Conservation (phyloP, 1,140 invertebrate species). For the Magallana gigas region DNA sequence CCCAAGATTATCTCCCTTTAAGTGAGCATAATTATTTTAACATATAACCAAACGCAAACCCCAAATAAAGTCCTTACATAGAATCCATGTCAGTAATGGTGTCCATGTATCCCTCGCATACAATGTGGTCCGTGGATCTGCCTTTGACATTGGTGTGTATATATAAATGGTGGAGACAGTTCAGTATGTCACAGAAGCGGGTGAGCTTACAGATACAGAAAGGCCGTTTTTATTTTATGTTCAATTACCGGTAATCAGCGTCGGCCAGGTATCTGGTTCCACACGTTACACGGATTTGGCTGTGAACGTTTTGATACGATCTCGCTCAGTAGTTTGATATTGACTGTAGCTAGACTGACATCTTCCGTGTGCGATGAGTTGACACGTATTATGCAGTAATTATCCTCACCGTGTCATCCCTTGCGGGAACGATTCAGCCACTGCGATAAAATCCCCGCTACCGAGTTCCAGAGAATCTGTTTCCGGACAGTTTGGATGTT, state of each 20-base stretch:
- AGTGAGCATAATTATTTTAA: background rate
- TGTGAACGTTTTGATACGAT: background rate
- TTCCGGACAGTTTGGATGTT: too few species aligned
- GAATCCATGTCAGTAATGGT: too few species aligned
- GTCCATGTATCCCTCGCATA: too few species aligned
- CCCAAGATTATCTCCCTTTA: background rate
- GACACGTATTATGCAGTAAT: background rate
- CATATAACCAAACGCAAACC: background rate
- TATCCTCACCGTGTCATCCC: background rate
- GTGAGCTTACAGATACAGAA: background rate
- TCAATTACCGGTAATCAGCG: conserved; percentile 19
- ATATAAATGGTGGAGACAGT: too few species aligned
- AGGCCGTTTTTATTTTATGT: background rate
- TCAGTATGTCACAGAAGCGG: background rate
- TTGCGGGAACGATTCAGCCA: too few species aligned
- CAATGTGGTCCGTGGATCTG: too few species aligned
- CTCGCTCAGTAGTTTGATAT: background rate
- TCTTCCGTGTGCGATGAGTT: background rate
- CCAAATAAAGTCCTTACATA: background rate
- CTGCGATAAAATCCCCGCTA: too few species aligned
- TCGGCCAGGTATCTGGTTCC: background rate
- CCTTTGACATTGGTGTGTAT: too few species aligned
- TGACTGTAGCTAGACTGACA: background rate
- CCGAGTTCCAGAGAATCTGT: too few species aligned
- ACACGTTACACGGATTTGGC: background rate